phyloP scores from a whole-genome alignment of 1,140 invertebrate genomes.

The Eriosoma lanigerum region DNA sequence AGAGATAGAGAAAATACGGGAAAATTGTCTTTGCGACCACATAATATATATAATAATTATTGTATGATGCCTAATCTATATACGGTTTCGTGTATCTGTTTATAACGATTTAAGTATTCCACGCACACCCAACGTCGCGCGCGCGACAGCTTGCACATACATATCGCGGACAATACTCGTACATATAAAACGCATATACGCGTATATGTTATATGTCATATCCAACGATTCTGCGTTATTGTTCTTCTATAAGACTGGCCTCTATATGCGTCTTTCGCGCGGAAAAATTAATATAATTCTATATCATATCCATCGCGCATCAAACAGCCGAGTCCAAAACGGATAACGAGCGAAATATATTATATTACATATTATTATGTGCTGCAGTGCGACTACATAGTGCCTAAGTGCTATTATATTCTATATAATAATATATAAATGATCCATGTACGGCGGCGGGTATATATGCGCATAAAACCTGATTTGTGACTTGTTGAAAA shows the following conservation, averaged over 20 bases:
- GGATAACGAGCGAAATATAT: background rate
- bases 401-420: no score
- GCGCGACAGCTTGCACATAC: conserved; percentile 9
- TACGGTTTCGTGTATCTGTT: no score
- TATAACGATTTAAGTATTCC: background rate
- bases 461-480: conserved; percentile 26
- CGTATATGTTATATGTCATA: background rate
- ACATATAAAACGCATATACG: no score
- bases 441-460: conserved; percentile 31
- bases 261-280: background rate
- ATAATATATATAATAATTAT: background rate
- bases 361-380: background rate
- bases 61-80: background rate
- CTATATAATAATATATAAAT: background rate
- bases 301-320: no score
- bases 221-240: background rate
- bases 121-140: background rate
- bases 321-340: background rate
- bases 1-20: no score
- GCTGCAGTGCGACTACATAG: no score
- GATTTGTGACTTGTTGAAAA: conserved; percentile 29
- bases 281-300: no score
- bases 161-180: background rate
- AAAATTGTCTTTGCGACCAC: background rate
- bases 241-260: background rate